phyloP scores from a whole-genome alignment of 2,113 vertebrate species.

The Muntiacus muntjak region DNA sequence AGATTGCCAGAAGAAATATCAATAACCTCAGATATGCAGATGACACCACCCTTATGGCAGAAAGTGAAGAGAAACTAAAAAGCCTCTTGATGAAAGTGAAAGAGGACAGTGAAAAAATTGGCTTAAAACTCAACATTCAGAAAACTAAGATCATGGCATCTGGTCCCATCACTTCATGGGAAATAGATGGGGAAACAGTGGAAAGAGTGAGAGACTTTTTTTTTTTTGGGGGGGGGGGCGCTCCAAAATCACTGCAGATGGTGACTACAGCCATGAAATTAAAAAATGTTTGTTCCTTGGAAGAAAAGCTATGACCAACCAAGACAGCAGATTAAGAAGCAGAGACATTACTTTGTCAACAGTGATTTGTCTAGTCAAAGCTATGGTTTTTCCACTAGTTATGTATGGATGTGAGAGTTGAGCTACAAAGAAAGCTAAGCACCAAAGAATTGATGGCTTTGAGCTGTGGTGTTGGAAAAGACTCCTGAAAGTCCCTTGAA shows the following conservation, averaged over 20 bases:
- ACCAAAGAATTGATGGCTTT: neutral
- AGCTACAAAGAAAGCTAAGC: neutral
- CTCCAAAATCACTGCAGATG: neutral
- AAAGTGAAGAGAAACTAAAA: neutral
- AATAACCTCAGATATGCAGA: neutral
- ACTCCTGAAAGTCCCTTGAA: neutral
- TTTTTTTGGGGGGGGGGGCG: accelerated
- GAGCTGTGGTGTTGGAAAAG: neutral
- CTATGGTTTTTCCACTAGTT: neutral
- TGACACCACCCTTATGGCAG: neutral
- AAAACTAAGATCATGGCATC: neutral
- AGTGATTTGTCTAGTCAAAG: accelerated
- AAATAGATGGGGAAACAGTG: neutral
- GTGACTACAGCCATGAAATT: neutral
- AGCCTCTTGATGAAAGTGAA: neutral
- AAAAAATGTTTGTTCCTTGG: neutral
- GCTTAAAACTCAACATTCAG: neutral
- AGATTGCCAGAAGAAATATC: neutral
- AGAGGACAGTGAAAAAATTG: neutral
- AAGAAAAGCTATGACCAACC: neutral
- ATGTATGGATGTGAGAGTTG: neutral
- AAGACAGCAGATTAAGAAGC: neutral
- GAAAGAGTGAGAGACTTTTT: neutral
- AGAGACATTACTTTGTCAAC: neutral
- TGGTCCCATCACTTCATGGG: neutral